phyloP scores from a whole-genome alignment of 2,797 vertebrate genomes.

The Otolemur crassicaudatus region DNA sequence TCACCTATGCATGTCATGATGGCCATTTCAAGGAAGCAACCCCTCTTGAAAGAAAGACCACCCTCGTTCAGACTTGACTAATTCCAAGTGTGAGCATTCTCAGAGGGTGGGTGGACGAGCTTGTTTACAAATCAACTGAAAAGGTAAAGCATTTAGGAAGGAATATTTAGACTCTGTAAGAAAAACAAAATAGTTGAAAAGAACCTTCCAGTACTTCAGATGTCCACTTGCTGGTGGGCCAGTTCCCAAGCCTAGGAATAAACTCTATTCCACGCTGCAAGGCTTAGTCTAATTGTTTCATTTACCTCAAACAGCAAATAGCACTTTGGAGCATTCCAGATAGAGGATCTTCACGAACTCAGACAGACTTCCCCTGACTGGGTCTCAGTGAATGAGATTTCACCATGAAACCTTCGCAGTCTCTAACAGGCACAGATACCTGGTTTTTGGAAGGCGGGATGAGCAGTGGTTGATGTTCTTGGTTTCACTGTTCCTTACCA shows the following conservation, averaged over 20 bases:
- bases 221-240: accelerated
- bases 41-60: no score
- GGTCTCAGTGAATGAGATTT: neutral
- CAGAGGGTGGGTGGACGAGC: neutral
- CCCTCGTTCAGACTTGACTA: neutral
- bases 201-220: neutral
- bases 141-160: neutral
- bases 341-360: neutral
- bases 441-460: neutral
- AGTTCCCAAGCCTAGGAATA: neutral
- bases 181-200: neutral
- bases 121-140: accelerated
- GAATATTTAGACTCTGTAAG: neutral
- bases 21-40: neutral
- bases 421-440: accelerated
- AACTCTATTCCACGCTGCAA: neutral
- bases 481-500: neutral
- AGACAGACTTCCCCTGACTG: no score
- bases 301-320: neutral
- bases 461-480: accelerated
- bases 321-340: neutral
- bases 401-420: neutral
- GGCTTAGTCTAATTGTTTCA: neutral
- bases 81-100: neutral
- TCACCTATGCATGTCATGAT: accelerated